Conservation (phyloP, 1,140 invertebrate genomes). For the Cyclargus thomasi region DNA sequence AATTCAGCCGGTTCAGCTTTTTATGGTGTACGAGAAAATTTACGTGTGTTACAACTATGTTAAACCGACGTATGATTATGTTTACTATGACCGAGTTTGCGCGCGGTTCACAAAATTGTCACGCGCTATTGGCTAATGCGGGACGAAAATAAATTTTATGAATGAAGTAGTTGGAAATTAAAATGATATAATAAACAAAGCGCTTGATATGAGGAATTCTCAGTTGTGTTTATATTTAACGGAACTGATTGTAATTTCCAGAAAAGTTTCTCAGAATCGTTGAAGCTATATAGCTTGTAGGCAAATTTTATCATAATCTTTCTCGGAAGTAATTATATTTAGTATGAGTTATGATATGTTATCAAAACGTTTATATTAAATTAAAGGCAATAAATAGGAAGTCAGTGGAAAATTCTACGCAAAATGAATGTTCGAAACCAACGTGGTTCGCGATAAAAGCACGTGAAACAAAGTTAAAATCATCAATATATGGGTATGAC, state of each 20-base stretch:
- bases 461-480: neutral
- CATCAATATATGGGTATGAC: neutral
- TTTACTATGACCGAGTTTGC: neutral
- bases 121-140: neutral
- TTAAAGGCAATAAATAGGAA: too few relatives aligned
- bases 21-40: neutral
- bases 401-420: neutral
- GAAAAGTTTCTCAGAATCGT: neutral
- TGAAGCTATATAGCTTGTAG: neutral
- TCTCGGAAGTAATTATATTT: neutral
- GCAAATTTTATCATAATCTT: neutral
- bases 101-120: neutral
- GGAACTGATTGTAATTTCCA: neutral
- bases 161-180: conserved; percentile 4
- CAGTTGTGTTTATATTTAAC: neutral
- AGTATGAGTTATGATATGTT: neutral
- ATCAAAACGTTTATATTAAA: neutral
- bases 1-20: neutral
- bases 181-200: conserved; percentile 2
- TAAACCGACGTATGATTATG: neutral
- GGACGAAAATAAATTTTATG: neutral
- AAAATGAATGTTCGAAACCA: neutral
- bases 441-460: neutral
- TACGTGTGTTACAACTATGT: neutral
- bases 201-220: neutral